These are phyloP conservation scores for Thaumetopoea pityocampa DNA, from an alignment of 1,140 invertebrate species.

Conservation along the genomic window DNA sequence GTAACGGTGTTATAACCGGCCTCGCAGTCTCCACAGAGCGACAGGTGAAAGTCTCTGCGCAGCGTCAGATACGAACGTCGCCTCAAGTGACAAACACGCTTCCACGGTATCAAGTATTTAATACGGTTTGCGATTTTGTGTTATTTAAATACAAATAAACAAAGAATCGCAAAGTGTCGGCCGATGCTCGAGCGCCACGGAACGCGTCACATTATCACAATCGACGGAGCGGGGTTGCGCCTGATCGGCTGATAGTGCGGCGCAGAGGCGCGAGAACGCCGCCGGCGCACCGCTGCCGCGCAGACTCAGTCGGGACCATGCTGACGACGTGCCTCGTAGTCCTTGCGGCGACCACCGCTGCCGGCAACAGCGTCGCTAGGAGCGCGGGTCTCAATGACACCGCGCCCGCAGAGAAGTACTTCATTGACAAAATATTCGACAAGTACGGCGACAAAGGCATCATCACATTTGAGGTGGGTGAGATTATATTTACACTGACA, in stretches of 20 bases:
- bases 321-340: constrained; percentile 44
- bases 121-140: constrained; percentile 35
- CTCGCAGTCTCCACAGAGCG: constrained; percentile 46
- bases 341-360: constrained; percentile 32
- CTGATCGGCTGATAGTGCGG: constrained; percentile 49
- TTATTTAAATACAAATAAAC: constrained; percentile 58
- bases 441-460: constrained; percentile 78
- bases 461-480: constrained; percentile 79
- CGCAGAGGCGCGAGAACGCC: constrained; percentile 36
- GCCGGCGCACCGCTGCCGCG: constrained; percentile 36
- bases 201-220: constrained; percentile 37
- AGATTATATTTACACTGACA: constrained; percentile 13
- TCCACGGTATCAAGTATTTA: constrained; percentile 17
- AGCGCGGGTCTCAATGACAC: constrained; percentile 32
- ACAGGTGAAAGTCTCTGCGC: constrained; percentile 56
- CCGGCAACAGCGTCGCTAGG: constrained; percentile 18
- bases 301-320: constrained; percentile 47
- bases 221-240: constrained; percentile 27
- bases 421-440: constrained; percentile 76
- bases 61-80: constrained; percentile 47
- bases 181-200: constrained; percentile 30
- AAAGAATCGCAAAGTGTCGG: constrained; percentile 28
- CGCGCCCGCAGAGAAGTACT: constrained; percentile 63
- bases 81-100: constrained; percentile 47
- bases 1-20: constrained; percentile 60